Percentiles rank a stretch among this genome's conserved stretches.
Conservation (phyloP, 1,140 invertebrate genomes). For the Eciton burchellii region DNA sequence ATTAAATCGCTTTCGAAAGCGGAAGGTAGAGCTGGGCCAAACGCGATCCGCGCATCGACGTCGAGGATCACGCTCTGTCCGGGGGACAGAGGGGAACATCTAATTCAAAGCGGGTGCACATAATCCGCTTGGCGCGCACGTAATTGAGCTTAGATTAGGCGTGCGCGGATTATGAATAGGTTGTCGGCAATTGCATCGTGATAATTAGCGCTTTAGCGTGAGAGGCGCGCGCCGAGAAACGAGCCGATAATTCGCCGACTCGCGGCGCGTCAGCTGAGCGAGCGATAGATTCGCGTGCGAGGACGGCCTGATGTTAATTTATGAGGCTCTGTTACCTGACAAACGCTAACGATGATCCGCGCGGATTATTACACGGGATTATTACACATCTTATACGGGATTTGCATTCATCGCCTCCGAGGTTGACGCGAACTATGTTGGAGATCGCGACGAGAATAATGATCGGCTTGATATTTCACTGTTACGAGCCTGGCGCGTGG, state of each 20-base stretch:
- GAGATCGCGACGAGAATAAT: not conserved
- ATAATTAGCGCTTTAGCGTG: slow-evolving; percentile 50
- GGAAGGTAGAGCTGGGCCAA: slow-evolving; percentile 20
- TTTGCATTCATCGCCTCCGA: not conserved
- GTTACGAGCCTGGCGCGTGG: not conserved
- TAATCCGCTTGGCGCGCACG: slow-evolving; percentile 60
- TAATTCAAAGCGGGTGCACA: slow-evolving; percentile 62
- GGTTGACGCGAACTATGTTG: not conserved
- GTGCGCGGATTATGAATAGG: slow-evolving; percentile 70
- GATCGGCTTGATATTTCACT: not conserved
- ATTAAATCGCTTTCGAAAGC: slow-evolving; percentile 51
- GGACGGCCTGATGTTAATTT: slow-evolving; percentile 38
- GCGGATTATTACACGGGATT: slow-evolving; percentile 1
- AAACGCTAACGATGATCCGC: slow-evolving; percentile 35
- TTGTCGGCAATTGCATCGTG: slow-evolving; percentile 49
- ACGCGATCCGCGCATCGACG: slow-evolving; percentile 58
- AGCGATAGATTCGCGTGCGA: slow-evolving; percentile 16
- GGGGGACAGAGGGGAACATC: slow-evolving; percentile 34
- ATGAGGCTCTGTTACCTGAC: slow-evolving; percentile 29
- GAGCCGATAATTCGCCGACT: slow-evolving; percentile 40
- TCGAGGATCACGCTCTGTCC: slow-evolving; percentile 1
- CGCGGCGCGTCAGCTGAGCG: not conserved
- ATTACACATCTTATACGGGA: not conserved
- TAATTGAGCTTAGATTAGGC: slow-evolving; percentile 65
- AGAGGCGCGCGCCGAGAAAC: slow-evolving; percentile 25